These are phyloP conservation scores for Pampus argenteus DNA, from an alignment of 2,797 vertebrate genomes.

Conservation along the genomic window DNA sequence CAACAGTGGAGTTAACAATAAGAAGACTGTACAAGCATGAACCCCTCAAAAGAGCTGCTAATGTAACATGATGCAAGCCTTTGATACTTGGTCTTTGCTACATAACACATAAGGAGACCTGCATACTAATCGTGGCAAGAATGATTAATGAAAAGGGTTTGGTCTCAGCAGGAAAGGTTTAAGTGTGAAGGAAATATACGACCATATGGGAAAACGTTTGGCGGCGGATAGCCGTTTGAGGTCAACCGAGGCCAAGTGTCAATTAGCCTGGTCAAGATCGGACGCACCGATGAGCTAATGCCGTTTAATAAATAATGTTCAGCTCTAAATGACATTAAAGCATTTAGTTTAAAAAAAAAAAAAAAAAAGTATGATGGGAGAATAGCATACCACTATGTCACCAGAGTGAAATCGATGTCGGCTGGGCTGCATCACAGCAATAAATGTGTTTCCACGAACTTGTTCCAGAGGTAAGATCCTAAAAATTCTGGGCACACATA, in stretches of 20 bases:
- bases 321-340: slow-evolving; percentile 37
- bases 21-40: slow-evolving; percentile 55
- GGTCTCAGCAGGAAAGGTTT: slow-evolving; percentile 49
- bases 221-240: slow-evolving; percentile 48
- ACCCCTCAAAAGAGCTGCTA: slow-evolving; percentile 32
- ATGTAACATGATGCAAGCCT: slow-evolving; percentile 51
- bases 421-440: slow-evolving; percentile 38
- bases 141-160: slow-evolving; percentile 64
- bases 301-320: slow-evolving; percentile 53
- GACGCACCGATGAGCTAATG: slow-evolving; percentile 44
- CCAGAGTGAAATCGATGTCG: slow-evolving; percentile 43
- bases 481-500: slow-evolving; percentile 25
- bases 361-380: slow-evolving; percentile 10
- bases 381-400: slow-evolving; percentile 31
- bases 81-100: slow-evolving; percentile 49
- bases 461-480: slow-evolving; percentile 35
- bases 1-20: slow-evolving; percentile 23
- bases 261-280: slow-evolving; percentile 70
- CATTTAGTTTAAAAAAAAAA: slow-evolving; percentile 28
- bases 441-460: slow-evolving; percentile 46
- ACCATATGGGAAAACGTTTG: slow-evolving; percentile 68
- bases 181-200: slow-evolving; percentile 58
- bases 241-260: slow-evolving; percentile 71
- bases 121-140: slow-evolving; percentile 37
- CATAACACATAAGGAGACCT: slow-evolving; percentile 49